Evolutionary conservation across 2,797 vertebrate species (phyloP), one percentile per base, ranked within the genome.

Genomic region (Neosalanx taihuensis): DNA sequence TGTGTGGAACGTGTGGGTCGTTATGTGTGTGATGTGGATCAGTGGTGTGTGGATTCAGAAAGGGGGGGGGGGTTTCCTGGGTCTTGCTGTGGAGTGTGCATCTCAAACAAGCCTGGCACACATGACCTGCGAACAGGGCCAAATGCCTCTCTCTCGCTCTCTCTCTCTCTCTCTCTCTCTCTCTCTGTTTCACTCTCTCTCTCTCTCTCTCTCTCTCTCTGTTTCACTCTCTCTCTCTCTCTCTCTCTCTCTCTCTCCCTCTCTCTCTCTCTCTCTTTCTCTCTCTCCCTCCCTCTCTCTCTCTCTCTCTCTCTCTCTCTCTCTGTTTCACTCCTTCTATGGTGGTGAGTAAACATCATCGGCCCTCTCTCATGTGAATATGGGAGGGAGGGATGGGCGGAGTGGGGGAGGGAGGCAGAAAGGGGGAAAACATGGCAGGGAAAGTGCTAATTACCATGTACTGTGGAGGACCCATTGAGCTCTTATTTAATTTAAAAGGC

Each of bases 401-500:
- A 72, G 46, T 57, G 64, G 76, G 80, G 5, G 59, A 61, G 58
- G 6, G 63, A 60, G 41, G n/a, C 13, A 57, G 5, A 46, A 23
- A 71, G 63, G 51, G 60, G 1, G 20, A 0, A 20, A 58, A 31
- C 53, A 46, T 35, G 62, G 23, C 6, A 64, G 33, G 31, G 58
- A 26, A 23, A 23, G 75, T 78, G 80, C 88, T 93, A 92, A 93
- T 93, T 91, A 92, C 83, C 87, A 90, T 90, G 84, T 81, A 89
- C 85, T 86, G 86, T 82, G 81, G 86, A 90, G 82, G 81, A 88
- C 81, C 86, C 78, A 80, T 81, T 90, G 85, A 89, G 88, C 79
- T 91, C 87, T 92, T 90, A 91, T 93, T 92, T 84, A 83, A 89
- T 90, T 88, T 87, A 72, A 88, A 84, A 75, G 84, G 74, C 81